These are phyloP conservation scores for Scarus forsteni DNA, from an alignment of 2,797 vertebrate genomes.

Conservation along the genomic window DNA sequence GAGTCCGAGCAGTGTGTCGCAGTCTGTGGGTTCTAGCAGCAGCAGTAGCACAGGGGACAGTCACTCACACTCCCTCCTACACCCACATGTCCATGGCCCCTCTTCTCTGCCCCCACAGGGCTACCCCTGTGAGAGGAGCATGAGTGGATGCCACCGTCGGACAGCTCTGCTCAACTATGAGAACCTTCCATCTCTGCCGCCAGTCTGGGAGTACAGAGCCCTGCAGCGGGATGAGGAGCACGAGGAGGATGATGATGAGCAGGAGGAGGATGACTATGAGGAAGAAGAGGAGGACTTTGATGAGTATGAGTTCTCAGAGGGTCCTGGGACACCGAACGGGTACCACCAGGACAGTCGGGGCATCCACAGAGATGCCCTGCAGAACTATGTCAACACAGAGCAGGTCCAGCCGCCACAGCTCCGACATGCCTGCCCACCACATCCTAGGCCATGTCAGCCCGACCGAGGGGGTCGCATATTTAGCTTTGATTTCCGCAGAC, in stretches of 20 bases:
- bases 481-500: conserved; percentile 93
- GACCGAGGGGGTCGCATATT: conserved; percentile 87
- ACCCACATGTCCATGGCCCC: conserved; percentile 76
- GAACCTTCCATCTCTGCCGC: conserved; percentile 95
- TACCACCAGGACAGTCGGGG: conserved; percentile 90
- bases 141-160: conserved; percentile 86
- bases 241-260: conserved; percentile 85
- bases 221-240: conserved; percentile 84
- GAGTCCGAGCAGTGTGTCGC: conserved; percentile 85
- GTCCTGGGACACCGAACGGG: conserved; percentile 88
- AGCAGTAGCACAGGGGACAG: conserved; percentile 90
- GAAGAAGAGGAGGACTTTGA: conserved; percentile 86
- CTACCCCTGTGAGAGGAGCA: conserved; percentile 81
- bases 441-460: conserved; percentile 84
- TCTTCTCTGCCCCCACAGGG: conserved; percentile 78
- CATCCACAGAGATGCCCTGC: conserved; percentile 90
- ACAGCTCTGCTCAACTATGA: conserved; percentile 95
- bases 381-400: conserved; percentile 91
- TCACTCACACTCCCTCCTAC: conserved; percentile 81
- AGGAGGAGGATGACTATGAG: conserved; percentile 85
- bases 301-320: conserved; percentile 87
- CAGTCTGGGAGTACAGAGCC: conserved; percentile 93
- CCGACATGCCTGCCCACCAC: conserved; percentile 81
- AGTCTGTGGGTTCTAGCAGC: conserved; percentile 87
- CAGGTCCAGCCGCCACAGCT: conserved; percentile 79